Evolutionary conservation across 2,797 vertebrate species (phyloP), one percentile per base, ranked within the genome.

Genomic region (Nothura maculosa): DNA sequence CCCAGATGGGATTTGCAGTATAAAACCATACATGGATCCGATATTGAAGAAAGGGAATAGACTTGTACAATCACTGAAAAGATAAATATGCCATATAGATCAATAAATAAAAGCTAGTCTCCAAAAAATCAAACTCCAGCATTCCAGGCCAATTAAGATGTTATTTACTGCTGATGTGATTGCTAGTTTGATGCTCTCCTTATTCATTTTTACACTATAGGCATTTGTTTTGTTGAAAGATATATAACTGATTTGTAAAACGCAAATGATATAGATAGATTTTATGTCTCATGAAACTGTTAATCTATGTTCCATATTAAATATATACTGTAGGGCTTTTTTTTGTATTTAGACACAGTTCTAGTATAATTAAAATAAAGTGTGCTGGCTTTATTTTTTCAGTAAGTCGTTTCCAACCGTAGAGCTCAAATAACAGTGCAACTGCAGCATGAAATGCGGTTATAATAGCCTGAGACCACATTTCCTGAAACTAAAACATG

Each of bases 341-440:
- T 93, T 94, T 97, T 97, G 96, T 96, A 96, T 97, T 97, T 97
- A 97, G 97, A 97, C 93, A 97, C 81, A 96, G 79, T 64, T 87
- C 94, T 96, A 94, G 94, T 96, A 97, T 97, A 98, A 98, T 98
- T 98, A 98, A 97, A 98, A 97, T 97, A 97, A 98, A 97, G 95
- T 97, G 97, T 97, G 94, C 92, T 89, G 62, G 77, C 83, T 98
- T 97, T 96, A 95, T 97, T 98, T 97, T 97, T 97, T 96, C 91
- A 94, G 84, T 94, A 97, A 96, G 97, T 96, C 95, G 19, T 97
- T 97, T 97, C 95, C 73, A 96, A 95, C 87, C 82, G 83, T 94
- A 97, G 84, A 97, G 96, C 97, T 97, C 97, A 97, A 98, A 98
- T 97, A 97, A 97, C 96, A 96, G 94, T 96, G 96, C 89, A 97